Base-by-base conservation (phyloP, 2,797 vertebrate species). In the Trachurus trachurus region DNA sequence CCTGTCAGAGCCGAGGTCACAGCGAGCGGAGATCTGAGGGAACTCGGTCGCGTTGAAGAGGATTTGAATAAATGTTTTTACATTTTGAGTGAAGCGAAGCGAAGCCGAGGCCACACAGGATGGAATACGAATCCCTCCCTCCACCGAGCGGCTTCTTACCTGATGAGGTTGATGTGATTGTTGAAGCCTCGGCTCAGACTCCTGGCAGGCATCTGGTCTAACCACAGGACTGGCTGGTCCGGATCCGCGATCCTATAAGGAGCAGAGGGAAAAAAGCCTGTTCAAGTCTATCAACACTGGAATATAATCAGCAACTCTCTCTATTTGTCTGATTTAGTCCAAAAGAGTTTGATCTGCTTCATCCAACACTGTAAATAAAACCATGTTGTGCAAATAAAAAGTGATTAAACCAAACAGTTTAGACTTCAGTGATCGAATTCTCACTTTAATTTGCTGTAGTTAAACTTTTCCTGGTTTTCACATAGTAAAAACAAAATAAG, bases 111-210 rank as follows among this genome's bases (percentile, higher is more conserved):
- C 9, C 15, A 50, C 9, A 0, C 16, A n/a, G n/a, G n/a, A n/a
- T n/a, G 54, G 52, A 71, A 69, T 21, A 63, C 9, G 26, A 26
- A 26, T 26, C 26, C 26, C 26, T 26, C 26, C 26, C n/a, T n/a
- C n/a, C n/a, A n/a, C n/a, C n/a, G 26, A 26, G 26, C 26, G 26
- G 26, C 26, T 26, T 26, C 39, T 62, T 94, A 99, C 98, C 98
- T 97, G 94, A 99, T 99, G 69, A 99, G 94, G 74, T 99, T 99
- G 91, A 99, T 99, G 86, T 99, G 98, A 85, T 99, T 99, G 94
- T 99, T 99, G 86, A 99, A 99, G 66, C 98, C 98, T 89, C 98
- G 95, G 85, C 97, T 98, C 40, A 99, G 97, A 69, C 97, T 99
- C 80, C 95, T 94, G 49, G 96, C 96, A 47, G 98, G 98, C 98